Evolutionary conservation across 2,797 vertebrate species (phyloP).

Genomic region (Coregonus sp.): DNA sequence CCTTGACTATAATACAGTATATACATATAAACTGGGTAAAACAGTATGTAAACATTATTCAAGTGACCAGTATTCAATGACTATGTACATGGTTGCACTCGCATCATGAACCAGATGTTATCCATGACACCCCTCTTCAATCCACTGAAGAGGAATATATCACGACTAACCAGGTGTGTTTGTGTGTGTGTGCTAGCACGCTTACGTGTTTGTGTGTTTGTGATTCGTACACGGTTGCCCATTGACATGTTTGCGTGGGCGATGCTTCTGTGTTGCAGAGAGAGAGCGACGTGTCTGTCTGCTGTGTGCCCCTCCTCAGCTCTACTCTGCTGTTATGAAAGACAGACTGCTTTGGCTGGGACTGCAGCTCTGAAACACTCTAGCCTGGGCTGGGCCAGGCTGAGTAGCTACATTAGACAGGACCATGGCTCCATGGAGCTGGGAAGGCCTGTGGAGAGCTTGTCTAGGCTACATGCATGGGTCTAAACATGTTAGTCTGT

Average conservation of each 20-base stretch:
- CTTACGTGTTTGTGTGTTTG: neutral
- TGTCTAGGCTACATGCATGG: neutral
- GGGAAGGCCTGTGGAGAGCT: neutral
- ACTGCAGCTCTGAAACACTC: neutral
- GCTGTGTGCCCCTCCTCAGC: constrained; percentile 2
- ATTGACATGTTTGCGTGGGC: neutral
- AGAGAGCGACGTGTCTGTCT: neutral
- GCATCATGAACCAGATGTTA: neutral
- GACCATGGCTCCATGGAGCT: neutral
- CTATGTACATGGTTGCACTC: constrained; percentile 3
- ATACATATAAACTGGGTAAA: constrained; percentile 11
- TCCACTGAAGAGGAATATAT: neutral
- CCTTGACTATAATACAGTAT: neutral
- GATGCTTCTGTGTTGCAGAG: constrained; percentile 4
- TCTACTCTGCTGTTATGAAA: constrained; percentile 1
- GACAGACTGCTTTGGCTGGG: neutral
- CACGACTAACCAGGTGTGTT: neutral
- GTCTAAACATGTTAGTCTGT: neutral
- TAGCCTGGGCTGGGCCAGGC: neutral
- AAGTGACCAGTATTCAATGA: too few relatives aligned
- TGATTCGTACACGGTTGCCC: neutral
- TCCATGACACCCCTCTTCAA: neutral
- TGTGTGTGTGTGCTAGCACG: constrained; percentile 9
- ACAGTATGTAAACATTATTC: too few relatives aligned
- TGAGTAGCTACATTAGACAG: neutral